These are phyloP conservation scores for Mallotus villosus DNA, from an alignment of 2,797 vertebrate genomes.

Conservation along the genomic window DNA sequence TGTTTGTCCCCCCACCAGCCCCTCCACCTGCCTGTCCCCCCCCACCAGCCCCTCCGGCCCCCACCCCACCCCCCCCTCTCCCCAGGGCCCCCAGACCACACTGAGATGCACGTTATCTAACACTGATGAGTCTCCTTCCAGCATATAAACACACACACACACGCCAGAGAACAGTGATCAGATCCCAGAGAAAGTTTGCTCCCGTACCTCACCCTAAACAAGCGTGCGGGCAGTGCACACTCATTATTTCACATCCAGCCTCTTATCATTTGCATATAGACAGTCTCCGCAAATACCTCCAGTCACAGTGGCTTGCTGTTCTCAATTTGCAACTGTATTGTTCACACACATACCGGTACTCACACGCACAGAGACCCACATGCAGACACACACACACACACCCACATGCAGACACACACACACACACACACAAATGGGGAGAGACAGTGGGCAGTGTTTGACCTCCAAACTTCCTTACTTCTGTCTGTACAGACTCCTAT, in stretches of 20 bases:
- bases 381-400: conserved; percentile 15
- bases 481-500: conserved; percentile 32
- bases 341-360: conserved; percentile 8
- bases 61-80: conserved; percentile 18
- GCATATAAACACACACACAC: conserved; percentile 19
- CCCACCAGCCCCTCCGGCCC: too few relatives aligned
- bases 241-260: conserved; percentile 63
- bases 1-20: conserved; percentile 17
- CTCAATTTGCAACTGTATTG: conserved; percentile 60
- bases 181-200: conserved; percentile 23
- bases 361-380: conserved; percentile 4
- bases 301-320: conserved; percentile 51
- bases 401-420: conserved; percentile 17
- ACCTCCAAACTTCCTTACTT: conserved; percentile 73
- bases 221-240: conserved; percentile 20
- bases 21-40: neutral
- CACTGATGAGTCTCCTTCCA: conserved; percentile 54
- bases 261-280: conserved; percentile 73
- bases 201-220: conserved; percentile 43
- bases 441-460: conserved; percentile 33
- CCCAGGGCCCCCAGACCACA: conserved; percentile 23
- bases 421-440: conserved; percentile 2
- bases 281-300: conserved; percentile 66
- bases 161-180: conserved; percentile 7
- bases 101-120: conserved; percentile 39